Conservation (phyloP, 2,888 invertebrate genomes). For the Reticulitermes lucifugus region DNA sequence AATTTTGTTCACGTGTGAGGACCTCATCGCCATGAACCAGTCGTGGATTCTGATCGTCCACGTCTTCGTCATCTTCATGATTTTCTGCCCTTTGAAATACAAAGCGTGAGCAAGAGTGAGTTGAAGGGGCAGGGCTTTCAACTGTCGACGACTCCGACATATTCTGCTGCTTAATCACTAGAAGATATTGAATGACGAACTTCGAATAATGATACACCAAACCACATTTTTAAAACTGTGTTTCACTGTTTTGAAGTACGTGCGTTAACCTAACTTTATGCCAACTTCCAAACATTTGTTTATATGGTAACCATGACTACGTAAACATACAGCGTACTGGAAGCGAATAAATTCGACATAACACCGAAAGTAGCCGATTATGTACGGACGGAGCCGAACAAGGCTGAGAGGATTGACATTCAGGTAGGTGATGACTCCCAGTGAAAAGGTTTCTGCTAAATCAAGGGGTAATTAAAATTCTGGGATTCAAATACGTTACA, state of each 20-base stretch:
- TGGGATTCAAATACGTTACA: background rate
- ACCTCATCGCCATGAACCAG: background rate
- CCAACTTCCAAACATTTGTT: slow-evolving; percentile 3
- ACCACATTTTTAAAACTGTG: background rate
- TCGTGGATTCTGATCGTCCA: background rate
- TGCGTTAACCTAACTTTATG: background rate
- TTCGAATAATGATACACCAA: too few species aligned
- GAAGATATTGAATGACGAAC: too few species aligned
- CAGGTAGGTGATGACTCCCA: slow-evolving; percentile 42
- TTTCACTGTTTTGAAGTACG: background rate
- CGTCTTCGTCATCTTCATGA: background rate
- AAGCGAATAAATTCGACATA: background rate
- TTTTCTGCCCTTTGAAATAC: background rate
- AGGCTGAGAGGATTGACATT: slow-evolving; percentile 34
- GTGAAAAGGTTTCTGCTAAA: slow-evolving; percentile 13
- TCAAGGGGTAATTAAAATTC: background rate
- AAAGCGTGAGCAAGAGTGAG: background rate
- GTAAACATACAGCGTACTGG: background rate
- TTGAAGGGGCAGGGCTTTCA: background rate
- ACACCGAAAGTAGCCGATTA: background rate
- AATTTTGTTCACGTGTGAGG: background rate
- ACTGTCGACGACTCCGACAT: background rate
- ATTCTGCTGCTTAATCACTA: background rate
- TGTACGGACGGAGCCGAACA: background rate
- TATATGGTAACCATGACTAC: slow-evolving; percentile 20